Evolutionary conservation across 2,888 invertebrate species (phyloP).

Genomic region (Macrosoma leucophasiata): DNA sequence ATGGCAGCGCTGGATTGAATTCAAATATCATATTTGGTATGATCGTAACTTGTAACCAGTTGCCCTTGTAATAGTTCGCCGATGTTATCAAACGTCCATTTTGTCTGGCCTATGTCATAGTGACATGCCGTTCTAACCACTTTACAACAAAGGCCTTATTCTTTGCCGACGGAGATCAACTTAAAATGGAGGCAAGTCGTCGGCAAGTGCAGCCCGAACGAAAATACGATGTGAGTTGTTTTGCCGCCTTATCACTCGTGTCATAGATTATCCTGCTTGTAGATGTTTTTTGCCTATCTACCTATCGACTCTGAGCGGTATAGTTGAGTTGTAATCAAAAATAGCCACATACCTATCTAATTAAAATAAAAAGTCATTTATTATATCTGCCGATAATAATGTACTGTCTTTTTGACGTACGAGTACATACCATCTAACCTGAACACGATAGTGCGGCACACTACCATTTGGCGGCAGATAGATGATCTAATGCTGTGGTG

Average conservation of each 20-base stretch:
- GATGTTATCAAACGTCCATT: slow-evolving; percentile 65
- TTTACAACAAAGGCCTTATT: slow-evolving; percentile 30
- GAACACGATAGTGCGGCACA: no score
- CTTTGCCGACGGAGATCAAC: slow-evolving; percentile 45
- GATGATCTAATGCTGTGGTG: no score
- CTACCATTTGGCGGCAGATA: no score
- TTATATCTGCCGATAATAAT: no score
- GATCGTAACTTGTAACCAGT: slow-evolving; percentile 65
- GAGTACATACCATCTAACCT: no score
- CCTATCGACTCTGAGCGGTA: slow-evolving; percentile 25
- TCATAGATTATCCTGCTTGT: slow-evolving; percentile 39
- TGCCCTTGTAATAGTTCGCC: slow-evolving; percentile 75
- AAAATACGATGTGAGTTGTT: slow-evolving; percentile 73
- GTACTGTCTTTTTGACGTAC: no score
- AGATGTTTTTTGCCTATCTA: slow-evolving; percentile 10
- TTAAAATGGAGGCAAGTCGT: slow-evolving; percentile 50
- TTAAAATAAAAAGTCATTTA: no score
- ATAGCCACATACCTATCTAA: no score
- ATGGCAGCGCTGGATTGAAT: slow-evolving; percentile 63
- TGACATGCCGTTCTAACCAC: slow-evolving; percentile 30
- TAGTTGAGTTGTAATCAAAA: no score
- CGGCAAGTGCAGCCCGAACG: slow-evolving; percentile 74
- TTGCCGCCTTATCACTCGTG: slow-evolving; percentile 71
- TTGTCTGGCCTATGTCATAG: slow-evolving; percentile 43
- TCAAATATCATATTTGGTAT: slow-evolving; percentile 71